Base-by-base conservation (phyloP, 2,113 vertebrate species). In the Meles meles region DNA sequence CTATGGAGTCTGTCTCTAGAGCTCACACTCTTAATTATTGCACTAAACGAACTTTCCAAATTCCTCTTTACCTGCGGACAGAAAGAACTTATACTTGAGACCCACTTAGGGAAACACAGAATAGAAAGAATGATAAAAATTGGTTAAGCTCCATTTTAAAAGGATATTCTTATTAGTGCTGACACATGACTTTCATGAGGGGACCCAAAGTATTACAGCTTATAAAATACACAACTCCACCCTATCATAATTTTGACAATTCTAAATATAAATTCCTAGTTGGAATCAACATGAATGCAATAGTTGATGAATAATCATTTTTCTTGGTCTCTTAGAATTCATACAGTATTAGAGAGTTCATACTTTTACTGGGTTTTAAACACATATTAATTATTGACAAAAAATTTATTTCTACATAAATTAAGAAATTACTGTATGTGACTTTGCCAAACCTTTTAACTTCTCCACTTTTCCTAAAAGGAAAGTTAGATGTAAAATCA, bases 341-440 rank as follows among this genome's bases (percentile, higher is more conserved):
- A 85, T 37, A 42, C 25, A 83, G 17, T 76, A 79, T 76, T 74
- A 37, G 8, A 37, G 15, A 94, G 91, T 96, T 71, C 79, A 89
- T 47, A 71, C 9, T 83, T 94, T 86, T 23, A 79, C 9, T 7
- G 42, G 87, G 13, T 83, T 88, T 94, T 82, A 44, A 89, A 42
- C 57, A 8, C 5, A 55, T 34, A 93, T 74, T 79, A 67, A 81
- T 86, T 92, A 86, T 15, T 93, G 59, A 44, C 91, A 91, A 85
- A 85, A 90, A 31, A 79, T 93, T 91, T 93, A 93, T n/a, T 85
- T 88, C 15, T 31, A 92, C 7, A 92, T 87, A 95, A 96, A 96
- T 1, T 80, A 97, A 47, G 74, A 72, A 91, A 92, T 93, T 42
- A 23, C 27, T 39, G 25, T 31, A 39, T 17, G 47, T 94, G n/a